Percentiles rank a stretch among this genome's conserved stretches.
phyloP scores from a whole-genome alignment of 2,113 vertebrate species.

The Indri indri region DNA sequence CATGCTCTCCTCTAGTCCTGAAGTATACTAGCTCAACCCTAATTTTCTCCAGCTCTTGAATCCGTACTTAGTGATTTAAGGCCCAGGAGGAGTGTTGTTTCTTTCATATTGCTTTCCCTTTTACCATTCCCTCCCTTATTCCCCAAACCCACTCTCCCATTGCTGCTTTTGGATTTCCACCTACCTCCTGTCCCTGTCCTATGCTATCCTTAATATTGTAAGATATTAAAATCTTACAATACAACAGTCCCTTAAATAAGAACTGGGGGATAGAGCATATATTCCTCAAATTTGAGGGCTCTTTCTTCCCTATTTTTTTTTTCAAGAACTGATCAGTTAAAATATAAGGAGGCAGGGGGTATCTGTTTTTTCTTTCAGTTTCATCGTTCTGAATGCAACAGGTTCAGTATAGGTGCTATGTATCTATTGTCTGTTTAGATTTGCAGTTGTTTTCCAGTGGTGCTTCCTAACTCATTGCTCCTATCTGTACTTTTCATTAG shows the following conservation, averaged over 20 bases:
- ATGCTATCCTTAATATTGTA: neutral
- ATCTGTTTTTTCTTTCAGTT: constrained; percentile 16
- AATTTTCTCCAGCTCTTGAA: neutral
- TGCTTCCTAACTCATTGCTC: neutral
- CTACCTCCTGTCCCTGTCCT: neutral
- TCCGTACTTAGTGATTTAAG: neutral
- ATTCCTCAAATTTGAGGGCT: neutral
- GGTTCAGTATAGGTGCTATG: neutral
- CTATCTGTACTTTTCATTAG: neutral
- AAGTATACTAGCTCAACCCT: neutral
- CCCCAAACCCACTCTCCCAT: fast-evolving
- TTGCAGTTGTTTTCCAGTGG: neutral
- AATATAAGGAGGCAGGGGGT: neutral
- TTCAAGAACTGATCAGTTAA: neutral
- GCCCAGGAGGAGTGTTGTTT: neutral
- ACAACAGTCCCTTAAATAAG: neutral
- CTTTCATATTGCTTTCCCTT: neutral
- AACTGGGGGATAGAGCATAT: neutral
- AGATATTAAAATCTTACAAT: neutral
- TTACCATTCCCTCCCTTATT: neutral
- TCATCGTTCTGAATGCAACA: neutral
- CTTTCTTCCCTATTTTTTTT: neutral
- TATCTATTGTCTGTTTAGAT: neutral
- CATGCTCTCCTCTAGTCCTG: fast-evolving
- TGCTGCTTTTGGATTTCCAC: neutral